Conservation (phyloP, 2,113 vertebrate genomes). For the Phrynocephalus versicolor region DNA sequence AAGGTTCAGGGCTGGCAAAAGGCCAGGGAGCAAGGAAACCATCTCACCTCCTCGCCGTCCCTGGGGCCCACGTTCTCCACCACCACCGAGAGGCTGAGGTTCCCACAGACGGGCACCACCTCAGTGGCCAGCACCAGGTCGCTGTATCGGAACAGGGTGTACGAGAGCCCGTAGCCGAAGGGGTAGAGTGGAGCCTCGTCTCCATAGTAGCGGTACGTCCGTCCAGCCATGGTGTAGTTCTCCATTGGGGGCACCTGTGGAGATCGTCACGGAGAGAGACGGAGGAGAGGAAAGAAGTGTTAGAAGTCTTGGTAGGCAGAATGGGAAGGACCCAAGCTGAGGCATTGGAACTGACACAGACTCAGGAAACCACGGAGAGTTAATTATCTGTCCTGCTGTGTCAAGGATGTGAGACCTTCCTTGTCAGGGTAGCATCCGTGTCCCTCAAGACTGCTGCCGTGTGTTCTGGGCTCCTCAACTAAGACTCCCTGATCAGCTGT, state of each 20-base stretch:
- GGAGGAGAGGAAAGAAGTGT: neutral
- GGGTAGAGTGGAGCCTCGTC: constrained; percentile 65
- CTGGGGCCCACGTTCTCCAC: constrained; percentile 56
- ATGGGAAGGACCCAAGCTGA: neutral
- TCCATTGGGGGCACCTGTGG: constrained; percentile 60
- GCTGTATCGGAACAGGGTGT: constrained; percentile 63
- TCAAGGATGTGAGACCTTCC: too few species aligned
- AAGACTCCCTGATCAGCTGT: too few species aligned
- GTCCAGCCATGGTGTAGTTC: constrained; percentile 73
- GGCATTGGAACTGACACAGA: neutral
- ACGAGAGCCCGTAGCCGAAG: constrained; percentile 70
- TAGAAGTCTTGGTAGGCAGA: too few species aligned
- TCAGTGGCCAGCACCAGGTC: constrained; percentile 56
- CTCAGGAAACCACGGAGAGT: too few species aligned
- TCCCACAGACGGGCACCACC: constrained; percentile 45
- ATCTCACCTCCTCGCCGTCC: constrained; percentile 67
- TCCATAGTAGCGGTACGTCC: constrained; percentile 71
- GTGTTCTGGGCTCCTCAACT: too few species aligned
- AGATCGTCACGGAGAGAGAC: neutral
- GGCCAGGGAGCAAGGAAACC: neutral
- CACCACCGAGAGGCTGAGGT: constrained; percentile 61
- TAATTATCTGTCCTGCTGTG: neutral
- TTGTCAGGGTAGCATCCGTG: neutral
- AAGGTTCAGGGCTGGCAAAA: too few species aligned
- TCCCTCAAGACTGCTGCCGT: neutral